These are phyloP conservation scores for Eubucco bourcierii DNA, from an alignment of 2,113 vertebrate genomes.

Conservation along the genomic window DNA sequence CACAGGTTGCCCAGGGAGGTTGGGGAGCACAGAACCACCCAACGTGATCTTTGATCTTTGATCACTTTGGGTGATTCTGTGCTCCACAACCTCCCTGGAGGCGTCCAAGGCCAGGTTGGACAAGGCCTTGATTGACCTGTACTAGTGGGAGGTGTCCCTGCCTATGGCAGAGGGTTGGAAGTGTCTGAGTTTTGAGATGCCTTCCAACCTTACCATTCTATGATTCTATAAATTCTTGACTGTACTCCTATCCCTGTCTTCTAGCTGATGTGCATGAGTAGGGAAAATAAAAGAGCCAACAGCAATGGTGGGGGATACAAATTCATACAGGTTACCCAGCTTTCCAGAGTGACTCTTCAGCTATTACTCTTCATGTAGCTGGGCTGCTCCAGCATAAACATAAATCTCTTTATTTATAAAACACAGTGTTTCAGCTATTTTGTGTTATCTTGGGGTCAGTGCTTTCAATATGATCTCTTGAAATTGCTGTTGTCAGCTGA, in stretches of 20 bases:
- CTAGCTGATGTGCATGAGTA: accelerated
- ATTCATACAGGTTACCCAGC: not conserved
- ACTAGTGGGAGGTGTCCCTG: too few species aligned
- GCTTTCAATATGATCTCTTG: not conserved
- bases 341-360: not conserved
- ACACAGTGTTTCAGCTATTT: not conserved
- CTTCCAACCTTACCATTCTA: too few species aligned
- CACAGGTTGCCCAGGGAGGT: too few species aligned
- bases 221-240: not conserved
- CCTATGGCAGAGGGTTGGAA: too few species aligned
- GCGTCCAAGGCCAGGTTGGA: too few species aligned
- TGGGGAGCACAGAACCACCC: too few species aligned
- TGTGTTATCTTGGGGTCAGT: not conserved
- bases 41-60: too few species aligned
- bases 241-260: not conserved
- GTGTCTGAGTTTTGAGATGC: too few species aligned
- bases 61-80: too few species aligned
- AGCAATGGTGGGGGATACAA: accelerated
- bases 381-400: not conserved
- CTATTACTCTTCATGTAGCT: not conserved
- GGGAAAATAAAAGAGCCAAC: not conserved
- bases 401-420: constrained; percentile 14
- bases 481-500: constrained; percentile 16
- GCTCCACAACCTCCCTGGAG: too few species aligned
- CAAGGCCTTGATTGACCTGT: too few species aligned